These are phyloP conservation scores for Mimachlamys varia DNA, from an alignment of 2,888 invertebrate genomes.

Conservation along the genomic window DNA sequence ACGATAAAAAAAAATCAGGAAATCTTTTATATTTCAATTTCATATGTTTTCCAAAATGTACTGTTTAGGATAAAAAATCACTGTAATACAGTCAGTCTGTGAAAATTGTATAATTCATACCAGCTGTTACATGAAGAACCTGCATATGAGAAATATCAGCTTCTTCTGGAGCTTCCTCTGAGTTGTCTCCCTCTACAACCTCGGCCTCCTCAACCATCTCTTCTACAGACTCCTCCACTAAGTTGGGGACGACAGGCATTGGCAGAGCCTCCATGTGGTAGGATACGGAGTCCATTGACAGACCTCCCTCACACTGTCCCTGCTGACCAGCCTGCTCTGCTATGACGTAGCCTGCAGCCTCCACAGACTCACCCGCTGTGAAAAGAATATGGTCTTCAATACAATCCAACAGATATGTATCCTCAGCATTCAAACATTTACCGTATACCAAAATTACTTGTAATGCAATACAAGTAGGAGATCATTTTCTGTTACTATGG, in stretches of 20 bases:
- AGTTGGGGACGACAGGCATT: not conserved
- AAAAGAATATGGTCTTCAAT: not conserved
- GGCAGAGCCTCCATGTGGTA: constrained; percentile 14
- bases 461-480: no score
- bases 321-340: not conserved
- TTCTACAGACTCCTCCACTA: not conserved
- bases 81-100: not conserved
- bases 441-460: no score
- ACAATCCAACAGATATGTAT: not conserved
- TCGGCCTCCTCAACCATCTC: constrained; percentile 12
- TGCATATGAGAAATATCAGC: constrained; percentile 23
- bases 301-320: constrained; percentile 6
- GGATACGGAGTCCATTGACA: not conserved
- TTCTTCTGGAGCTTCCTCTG: constrained; percentile 10
- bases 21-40: no score
- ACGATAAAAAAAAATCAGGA: no score
- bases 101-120: not conserved
- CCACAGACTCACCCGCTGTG: not conserved
- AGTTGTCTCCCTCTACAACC: constrained; percentile 19
- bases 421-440: not conserved
- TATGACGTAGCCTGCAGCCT: not conserved
- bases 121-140: constrained; percentile 19
- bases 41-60: no score
- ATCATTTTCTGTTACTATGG: no score
- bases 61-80: no score